These are phyloP conservation scores for Hyperoodon ampullatus DNA, from an alignment of 2,113 vertebrate species.

Conservation along the genomic window DNA sequence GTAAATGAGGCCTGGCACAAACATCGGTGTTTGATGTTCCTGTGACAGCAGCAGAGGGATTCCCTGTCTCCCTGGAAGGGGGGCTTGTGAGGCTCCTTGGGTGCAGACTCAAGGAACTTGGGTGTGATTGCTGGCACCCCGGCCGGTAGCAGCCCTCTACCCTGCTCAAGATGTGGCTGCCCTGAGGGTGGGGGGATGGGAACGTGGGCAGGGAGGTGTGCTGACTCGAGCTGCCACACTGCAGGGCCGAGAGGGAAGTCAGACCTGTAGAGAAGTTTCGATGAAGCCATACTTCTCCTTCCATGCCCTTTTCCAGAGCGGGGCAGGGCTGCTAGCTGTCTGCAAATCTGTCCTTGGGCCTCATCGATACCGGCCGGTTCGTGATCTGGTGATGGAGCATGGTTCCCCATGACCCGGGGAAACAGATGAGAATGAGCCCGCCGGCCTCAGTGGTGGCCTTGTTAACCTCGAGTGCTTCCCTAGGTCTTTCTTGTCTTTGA, in stretches of 20 bases:
- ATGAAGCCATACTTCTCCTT: fast-evolving
- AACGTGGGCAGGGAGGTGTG: neutral
- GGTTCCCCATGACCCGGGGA: neutral
- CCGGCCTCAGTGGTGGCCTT: neutral
- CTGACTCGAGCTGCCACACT: neutral
- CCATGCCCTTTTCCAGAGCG: neutral
- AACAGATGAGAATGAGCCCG: neutral
- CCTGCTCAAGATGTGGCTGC: neutral
- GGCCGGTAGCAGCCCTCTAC: neutral
- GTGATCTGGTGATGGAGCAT: neutral
- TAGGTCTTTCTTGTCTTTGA: neutral
- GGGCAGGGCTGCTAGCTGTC: fast-evolving
- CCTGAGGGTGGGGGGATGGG: neutral
- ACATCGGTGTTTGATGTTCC: neutral
- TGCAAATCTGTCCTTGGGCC: neutral
- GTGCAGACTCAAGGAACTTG: neutral
- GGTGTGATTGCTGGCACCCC: neutral
- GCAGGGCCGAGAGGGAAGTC: neutral
- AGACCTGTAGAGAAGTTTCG: neutral
- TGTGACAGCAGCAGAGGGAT: neutral
- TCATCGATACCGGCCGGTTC: fast-evolving
- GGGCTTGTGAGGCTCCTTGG: neutral
- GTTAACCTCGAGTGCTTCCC: neutral
- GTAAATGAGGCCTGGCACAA: conserved; percentile 59
- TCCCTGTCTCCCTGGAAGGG: neutral